These are phyloP conservation scores for Lacerta viridis DNA, from an alignment of 2,797 vertebrate species.

Conservation along the genomic window DNA sequence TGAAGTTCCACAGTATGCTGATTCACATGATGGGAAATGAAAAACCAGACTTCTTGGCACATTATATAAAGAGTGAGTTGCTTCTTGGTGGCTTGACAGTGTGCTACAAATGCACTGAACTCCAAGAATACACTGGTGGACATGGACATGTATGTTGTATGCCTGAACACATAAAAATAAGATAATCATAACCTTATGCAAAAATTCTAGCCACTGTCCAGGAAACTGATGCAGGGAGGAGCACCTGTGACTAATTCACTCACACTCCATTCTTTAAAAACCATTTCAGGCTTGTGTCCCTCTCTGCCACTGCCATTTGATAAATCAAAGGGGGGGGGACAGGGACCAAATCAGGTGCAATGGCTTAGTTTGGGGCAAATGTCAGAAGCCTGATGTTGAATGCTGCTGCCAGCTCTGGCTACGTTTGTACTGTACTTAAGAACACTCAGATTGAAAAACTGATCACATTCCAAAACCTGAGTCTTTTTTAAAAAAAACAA, in stretches of 20 bases:
- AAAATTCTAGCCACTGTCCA: neutral
- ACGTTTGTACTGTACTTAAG: neutral
- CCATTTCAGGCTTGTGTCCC: no score
- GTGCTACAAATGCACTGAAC: neutral
- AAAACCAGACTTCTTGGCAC: neutral
- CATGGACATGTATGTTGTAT: neutral
- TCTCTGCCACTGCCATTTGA: no score
- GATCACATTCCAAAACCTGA: neutral
- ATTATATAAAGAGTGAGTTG: neutral
- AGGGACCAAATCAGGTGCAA: no score
- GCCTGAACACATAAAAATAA: neutral
- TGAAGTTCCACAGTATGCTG: neutral
- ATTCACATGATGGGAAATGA: neutral
- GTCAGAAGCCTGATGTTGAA: no score
- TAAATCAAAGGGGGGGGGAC: neutral
- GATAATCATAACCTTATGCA: neutral
- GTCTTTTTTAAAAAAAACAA: neutral
- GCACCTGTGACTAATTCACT: no score
- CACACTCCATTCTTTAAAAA: no score
- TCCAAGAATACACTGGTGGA: neutral
- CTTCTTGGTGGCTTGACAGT: neutral
- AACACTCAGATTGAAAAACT: neutral
- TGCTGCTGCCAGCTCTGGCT: no score
- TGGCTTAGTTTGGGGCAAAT: no score
- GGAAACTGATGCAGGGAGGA: no score